phyloP scores from a whole-genome alignment of 1,140 invertebrate genomes.

The Atta colombica region DNA sequence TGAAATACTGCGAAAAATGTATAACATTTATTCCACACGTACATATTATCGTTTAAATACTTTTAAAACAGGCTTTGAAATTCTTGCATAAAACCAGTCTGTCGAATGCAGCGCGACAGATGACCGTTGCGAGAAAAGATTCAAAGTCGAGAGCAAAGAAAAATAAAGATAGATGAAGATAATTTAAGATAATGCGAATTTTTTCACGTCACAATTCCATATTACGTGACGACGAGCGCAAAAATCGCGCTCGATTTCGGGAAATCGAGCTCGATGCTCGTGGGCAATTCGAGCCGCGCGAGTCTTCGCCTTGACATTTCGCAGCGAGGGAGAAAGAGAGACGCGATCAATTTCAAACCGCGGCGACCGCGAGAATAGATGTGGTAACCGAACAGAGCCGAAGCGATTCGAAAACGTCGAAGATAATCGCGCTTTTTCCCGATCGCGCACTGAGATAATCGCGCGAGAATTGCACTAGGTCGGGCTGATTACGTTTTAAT shows the following conservation, averaged over 20 bases:
- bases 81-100: neutral
- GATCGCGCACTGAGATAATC: constrained; percentile 59
- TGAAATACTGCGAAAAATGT: neutral
- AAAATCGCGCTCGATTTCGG: constrained; percentile 29
- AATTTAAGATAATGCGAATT: constrained; percentile 48
- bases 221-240: constrained; percentile 31
- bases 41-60: neutral
- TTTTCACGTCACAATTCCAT: constrained; percentile 54
- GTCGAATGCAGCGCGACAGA: neutral
- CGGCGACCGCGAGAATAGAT: constrained; percentile 50
- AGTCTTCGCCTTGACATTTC: constrained; percentile 60
- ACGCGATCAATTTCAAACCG: constrained; percentile 55
- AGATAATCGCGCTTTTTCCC: constrained; percentile 63
- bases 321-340: constrained; percentile 33
- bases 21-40: neutral
- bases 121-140: neutral
- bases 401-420: constrained; percentile 50
- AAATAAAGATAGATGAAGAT: constrained; percentile 7
- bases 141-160: constrained; percentile 37
- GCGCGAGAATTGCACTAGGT: constrained; percentile 50
- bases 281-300: neutral
- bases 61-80: neutral
- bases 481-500: constrained; percentile 65
- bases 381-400: constrained; percentile 28
- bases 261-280: neutral